Evolutionary conservation across 2,113 vertebrate genomes (phyloP), one percentile per base, ranked within the genome.

Genomic region (Todiramphus chloris): DNA sequence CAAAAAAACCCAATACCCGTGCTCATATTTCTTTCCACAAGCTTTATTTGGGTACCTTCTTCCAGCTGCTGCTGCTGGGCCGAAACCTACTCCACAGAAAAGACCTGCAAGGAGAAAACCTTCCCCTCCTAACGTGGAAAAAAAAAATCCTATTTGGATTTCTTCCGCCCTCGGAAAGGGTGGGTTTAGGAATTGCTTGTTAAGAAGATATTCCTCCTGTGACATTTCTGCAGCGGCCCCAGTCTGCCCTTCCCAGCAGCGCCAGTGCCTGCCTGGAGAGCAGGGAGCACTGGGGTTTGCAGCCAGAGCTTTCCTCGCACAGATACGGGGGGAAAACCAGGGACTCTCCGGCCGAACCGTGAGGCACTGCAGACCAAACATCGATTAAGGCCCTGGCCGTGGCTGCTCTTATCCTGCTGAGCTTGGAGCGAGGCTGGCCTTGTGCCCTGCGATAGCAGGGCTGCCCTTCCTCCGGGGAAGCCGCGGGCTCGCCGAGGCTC

Each of bases 151-250:
- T 20, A 0, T 62, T 31, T 50, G 86, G 68, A 1, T 33, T 66
- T 7, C 41, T 30, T 43, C 13, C 1, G 0, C 25, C 9, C 41
- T 50, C 60, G 28, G 46, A 6, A 53, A 4, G 0, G 6, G 9
- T 2, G 17, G 37, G 30, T 39, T 80, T 50, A 50, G 80, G 56
- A 69, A 4, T 67, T 1, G 3, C 20, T 17, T 1, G 33, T 9
- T 15, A 1, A 5, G 51, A 10, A 63, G 60, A 30, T 23, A 6
- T 2, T 56, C 6, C 53, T 69, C 3, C 5, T 31, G 68, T 8
- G 39, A 3, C 31, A 44, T 35, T 27, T 60, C 78, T 13, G 58
- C 37, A 3, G 37, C 0, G 3, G 51, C 31, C 50, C 6, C 4
- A 19, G 20, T 7, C 13, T 0, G 0, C 33, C 43, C 25, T 16